Evolutionary conservation across 2,797 vertebrate species (phyloP).

Genomic region (Odontamblyopus lacepedii): DNA sequence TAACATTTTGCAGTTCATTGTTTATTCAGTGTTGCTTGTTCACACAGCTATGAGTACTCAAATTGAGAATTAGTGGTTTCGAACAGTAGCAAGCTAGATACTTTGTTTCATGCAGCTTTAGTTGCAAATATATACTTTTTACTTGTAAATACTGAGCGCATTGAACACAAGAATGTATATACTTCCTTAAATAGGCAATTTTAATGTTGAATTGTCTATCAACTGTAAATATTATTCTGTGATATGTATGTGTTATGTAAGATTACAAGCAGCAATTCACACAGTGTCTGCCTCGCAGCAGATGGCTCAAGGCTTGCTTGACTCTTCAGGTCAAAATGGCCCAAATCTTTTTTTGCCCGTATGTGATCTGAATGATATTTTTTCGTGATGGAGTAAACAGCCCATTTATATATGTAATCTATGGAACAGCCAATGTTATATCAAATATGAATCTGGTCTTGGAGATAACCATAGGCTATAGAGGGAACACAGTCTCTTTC

Average conservation of each 20-base stretch:
- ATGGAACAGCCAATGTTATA: not conserved
- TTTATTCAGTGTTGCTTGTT: slow-evolving; percentile 12
- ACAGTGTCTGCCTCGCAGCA: not conserved
- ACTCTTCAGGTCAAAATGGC: not conserved
- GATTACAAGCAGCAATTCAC: not conserved
- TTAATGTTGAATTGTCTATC: not conserved
- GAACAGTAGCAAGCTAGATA: not conserved
- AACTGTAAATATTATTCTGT: not conserved
- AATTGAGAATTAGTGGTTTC: not conserved
- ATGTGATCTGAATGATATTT: too few species aligned
- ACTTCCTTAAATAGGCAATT: too few species aligned
- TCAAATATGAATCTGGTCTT: too few species aligned
- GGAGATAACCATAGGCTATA: too few species aligned
- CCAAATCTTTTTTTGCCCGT: not conserved
- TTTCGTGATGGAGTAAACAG: not conserved
- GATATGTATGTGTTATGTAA: not conserved
- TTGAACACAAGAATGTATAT: too few species aligned
- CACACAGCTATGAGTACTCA: slow-evolving; percentile 8
- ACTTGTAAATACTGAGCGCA: too few species aligned
- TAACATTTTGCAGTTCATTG: slow-evolving; percentile 15
- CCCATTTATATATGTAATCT: too few species aligned
- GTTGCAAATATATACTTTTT: not conserved
- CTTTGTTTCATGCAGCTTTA: not conserved
- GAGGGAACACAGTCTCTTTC: too few species aligned
- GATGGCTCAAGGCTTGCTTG: not conserved